These are phyloP conservation scores for Dynastes grantii DNA, from an alignment of 2,888 invertebrate genomes.

Conservation along the genomic window DNA sequence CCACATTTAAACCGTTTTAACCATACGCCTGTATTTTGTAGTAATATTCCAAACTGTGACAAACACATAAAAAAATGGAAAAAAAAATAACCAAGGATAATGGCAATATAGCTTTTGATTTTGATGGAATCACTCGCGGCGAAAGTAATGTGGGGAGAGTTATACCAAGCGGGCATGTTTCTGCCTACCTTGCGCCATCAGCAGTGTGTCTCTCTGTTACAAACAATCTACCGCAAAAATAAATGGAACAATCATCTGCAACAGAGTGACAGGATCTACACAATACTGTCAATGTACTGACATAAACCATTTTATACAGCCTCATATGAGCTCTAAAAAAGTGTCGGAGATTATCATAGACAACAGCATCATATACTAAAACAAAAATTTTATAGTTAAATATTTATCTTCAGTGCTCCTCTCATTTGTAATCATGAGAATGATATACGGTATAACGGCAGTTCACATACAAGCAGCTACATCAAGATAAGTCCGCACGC, in stretches of 20 bases:
- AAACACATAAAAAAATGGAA: too few species aligned
- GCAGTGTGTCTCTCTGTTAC: too few species aligned
- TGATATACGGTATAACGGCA: conserved; percentile 41
- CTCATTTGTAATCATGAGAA: conserved; percentile 40
- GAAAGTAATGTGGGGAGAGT: too few species aligned
- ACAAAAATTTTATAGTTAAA: conserved; percentile 46
- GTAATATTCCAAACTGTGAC: too few species aligned
- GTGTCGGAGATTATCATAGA: conserved; percentile 26
- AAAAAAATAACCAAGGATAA: too few species aligned
- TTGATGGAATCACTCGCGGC: too few species aligned
- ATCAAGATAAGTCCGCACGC: conserved; percentile 37
- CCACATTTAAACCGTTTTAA: too few species aligned
- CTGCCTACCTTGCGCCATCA: too few species aligned
- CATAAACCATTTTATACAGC: conserved; percentile 22
- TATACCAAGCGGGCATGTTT: too few species aligned
- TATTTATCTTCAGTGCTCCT: conserved; percentile 36
- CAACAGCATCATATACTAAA: conserved; percentile 39
- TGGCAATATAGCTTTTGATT: too few species aligned
- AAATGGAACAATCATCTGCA: neutral
- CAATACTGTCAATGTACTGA: conserved; percentile 33
- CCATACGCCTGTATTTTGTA: too few species aligned
- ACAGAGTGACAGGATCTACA: conserved; percentile 16
- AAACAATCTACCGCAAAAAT: neutral
- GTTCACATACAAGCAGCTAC: conserved; percentile 24
- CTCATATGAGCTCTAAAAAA: conserved; percentile 28